Evolutionary conservation across 2,797 vertebrate genomes (phyloP).

Genomic region (Mormyrus hasselquistii): DNA sequence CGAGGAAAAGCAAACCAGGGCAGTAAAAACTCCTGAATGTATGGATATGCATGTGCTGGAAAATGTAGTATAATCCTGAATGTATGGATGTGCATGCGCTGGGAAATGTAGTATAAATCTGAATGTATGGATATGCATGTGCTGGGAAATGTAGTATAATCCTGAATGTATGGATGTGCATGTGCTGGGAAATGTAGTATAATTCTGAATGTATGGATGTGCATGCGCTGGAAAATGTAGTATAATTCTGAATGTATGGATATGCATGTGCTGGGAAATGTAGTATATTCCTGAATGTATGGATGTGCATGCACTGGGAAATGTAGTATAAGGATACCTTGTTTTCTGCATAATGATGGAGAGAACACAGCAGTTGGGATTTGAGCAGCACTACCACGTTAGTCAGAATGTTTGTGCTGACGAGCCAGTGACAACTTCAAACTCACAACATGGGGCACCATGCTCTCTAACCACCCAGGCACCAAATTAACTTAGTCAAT

Average conservation of each 20-base stretch:
- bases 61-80: no score
- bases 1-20: not conserved
- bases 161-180: no score
- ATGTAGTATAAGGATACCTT: not conserved
- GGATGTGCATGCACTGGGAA: not conserved
- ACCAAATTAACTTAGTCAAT: not conserved
- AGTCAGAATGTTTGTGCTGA: not conserved
- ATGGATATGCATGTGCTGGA: no score
- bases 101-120: no score
- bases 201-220: no score
- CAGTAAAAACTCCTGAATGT: not conserved
- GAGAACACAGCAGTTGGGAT: not conserved
- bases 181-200: no score
- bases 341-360: not conserved
- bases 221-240: no score
- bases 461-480: not conserved
- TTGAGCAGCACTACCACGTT: slow-evolving; percentile 19
- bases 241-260: no score
- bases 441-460: not conserved
- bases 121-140: no score
- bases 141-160: no score
- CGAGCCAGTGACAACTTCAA: not conserved
- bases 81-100: no score
- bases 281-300: not conserved
- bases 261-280: no score